phyloP scores from a whole-genome alignment of 64 coral and sea anemone species.

The Exaiptasia diaphana region DNA sequence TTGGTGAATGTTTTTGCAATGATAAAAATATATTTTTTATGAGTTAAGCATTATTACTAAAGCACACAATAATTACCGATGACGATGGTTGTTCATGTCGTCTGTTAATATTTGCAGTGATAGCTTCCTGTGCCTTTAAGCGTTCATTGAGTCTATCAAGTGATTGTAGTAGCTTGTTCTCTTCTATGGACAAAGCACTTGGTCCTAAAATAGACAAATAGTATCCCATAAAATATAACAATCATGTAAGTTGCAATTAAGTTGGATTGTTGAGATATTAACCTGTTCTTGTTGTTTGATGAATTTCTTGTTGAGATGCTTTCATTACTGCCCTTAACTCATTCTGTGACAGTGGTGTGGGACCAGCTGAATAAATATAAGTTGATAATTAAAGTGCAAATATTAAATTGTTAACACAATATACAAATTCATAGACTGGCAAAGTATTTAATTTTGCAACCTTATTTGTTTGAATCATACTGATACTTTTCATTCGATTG shows the following conservation, averaged over 20 bases:
- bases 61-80: too few relatives aligned
- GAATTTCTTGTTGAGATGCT: slow-evolving; percentile 61
- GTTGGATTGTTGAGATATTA: neutral
- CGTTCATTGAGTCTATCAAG: slow-evolving; percentile 95
- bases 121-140: slow-evolving; percentile 67
- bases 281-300: slow-evolving; percentile 29
- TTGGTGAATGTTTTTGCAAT: neutral
- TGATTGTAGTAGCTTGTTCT: slow-evolving; percentile 83
- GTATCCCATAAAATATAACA: too few relatives aligned
- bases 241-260: neutral
- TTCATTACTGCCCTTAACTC: slow-evolving; percentile 94
- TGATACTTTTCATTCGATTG: too few relatives aligned
- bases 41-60: too few relatives aligned
- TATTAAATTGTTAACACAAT: too few relatives aligned
- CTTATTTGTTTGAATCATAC: too few relatives aligned
- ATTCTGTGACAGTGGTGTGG: slow-evolving; percentile 65
- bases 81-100: too few relatives aligned
- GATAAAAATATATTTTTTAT: neutral
- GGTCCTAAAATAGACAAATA: slow-evolving; percentile 46
- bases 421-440: too few relatives aligned
- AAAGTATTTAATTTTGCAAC: too few relatives aligned
- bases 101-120: slow-evolving; percentile 28
- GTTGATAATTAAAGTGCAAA: too few relatives aligned
- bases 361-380: too few relatives aligned
- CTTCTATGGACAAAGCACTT: slow-evolving; percentile 91